Evolutionary conservation across 2,113 vertebrate species (phyloP).

Genomic region (Sorex araneus): DNA sequence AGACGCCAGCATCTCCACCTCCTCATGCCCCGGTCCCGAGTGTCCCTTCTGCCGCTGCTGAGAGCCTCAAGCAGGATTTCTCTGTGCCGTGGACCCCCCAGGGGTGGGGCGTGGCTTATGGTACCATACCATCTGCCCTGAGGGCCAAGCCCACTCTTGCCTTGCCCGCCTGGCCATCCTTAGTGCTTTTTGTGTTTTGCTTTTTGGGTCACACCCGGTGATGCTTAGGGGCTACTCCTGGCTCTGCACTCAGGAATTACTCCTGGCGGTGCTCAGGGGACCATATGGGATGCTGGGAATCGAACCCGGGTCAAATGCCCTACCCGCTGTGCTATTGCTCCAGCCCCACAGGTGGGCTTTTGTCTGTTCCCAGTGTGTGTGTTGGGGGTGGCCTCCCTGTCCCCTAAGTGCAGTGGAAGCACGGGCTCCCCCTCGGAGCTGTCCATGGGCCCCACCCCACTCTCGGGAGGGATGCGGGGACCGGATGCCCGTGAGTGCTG

Average conservation of each 20-base stretch:
- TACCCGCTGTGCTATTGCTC: not conserved
- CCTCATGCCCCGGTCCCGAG: slow-evolving; percentile 57
- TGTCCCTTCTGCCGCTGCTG: slow-evolving; percentile 76
- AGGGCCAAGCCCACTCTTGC: no score
- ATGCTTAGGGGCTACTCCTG: no score
- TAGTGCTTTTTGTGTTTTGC: not conserved
- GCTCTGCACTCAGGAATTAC: no score
- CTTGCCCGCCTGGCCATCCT: not conserved
- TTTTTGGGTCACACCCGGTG: no score
- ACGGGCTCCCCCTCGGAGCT: not conserved
- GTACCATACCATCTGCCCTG: not conserved
- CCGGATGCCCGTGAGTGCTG: not conserved
- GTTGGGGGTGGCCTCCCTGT: not conserved
- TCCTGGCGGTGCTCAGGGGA: no score
- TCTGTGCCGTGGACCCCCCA: not conserved
- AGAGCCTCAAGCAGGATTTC: slow-evolving; percentile 63
- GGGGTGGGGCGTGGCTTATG: not conserved
- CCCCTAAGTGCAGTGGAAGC: not conserved
- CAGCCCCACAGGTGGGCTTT: not conserved
- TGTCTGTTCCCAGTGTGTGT: not conserved
- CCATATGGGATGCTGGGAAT: no score
- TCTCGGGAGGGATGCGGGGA: not conserved
- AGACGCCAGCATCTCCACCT: slow-evolving; percentile 80
- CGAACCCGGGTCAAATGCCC: no score
- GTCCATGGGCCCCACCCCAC: not conserved